A percentile compares a stretch with the other conserved stretches of the same genome.
phyloP scores from a whole-genome alignment of 2,888 invertebrate species.

The Minunthozetes semirufus region DNA sequence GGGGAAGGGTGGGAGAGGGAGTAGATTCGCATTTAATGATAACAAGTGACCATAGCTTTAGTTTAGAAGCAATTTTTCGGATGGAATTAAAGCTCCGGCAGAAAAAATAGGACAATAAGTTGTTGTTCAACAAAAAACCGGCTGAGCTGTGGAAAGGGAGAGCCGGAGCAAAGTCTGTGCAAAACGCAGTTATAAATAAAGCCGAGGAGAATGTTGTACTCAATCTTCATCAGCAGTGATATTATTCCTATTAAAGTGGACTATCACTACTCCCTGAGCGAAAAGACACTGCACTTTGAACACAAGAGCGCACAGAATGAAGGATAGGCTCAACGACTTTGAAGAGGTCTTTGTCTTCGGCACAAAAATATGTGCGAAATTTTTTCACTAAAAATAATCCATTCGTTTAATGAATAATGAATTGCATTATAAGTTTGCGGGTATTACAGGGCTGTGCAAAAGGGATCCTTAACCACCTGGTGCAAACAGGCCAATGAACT shows the following conservation, averaged over 20 bases:
- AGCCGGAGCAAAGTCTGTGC: neutral
- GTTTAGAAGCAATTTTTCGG: slow-evolving; percentile 4
- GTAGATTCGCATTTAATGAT: neutral
- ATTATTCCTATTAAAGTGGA: neutral
- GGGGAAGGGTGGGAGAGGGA: neutral
- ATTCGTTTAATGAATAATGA: no score
- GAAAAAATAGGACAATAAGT: neutral
- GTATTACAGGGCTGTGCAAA: no score
- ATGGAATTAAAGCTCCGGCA: slow-evolving; percentile 2
- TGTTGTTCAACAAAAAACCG: neutral
- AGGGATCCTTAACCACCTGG: no score
- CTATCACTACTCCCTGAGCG: neutral
- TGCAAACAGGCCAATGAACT: no score
- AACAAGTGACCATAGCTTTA: slow-evolving; percentile 16
- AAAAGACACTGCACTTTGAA: neutral
- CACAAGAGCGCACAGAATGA: neutral
- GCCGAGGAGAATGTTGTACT: neutral
- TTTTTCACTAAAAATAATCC: no score
- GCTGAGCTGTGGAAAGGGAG: neutral
- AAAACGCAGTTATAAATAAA: slow-evolving; percentile 5
- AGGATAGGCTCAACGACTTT: no score
- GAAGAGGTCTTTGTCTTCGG: no score
- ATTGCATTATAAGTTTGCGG: no score
- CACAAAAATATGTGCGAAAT: no score
- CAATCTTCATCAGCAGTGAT: slow-evolving; percentile 5